Percentiles rank a stretch among this genome's conserved stretches.
phyloP scores from a whole-genome alignment of 2,797 vertebrate species.

The Typhlichthys subterraneus region DNA sequence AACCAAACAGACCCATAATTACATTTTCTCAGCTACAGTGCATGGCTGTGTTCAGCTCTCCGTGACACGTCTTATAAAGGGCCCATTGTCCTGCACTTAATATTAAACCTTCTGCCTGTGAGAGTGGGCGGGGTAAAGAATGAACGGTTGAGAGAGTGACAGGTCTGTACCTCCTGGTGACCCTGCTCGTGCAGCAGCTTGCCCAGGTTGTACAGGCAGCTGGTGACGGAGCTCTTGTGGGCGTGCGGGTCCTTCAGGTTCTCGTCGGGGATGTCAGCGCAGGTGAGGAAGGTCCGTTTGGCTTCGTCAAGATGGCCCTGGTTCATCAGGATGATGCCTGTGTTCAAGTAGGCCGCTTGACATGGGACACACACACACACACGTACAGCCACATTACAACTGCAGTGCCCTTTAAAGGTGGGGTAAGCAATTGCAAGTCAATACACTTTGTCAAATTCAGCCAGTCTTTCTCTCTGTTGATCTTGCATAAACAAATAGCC shows the following conservation, averaged over 20 bases:
- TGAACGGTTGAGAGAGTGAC: background rate
- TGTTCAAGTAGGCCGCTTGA: conserved; percentile 98
- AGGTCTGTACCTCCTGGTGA: conserved; percentile 86
- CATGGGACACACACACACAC: background rate
- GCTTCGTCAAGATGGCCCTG: conserved; percentile 93
- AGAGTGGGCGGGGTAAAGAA: too few species aligned
- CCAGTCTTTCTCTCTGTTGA: too few species aligned
- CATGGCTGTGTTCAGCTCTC: too few species aligned
- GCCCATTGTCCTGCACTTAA: too few species aligned
- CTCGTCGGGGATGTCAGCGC: conserved; percentile 97
- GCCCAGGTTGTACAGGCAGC: conserved; percentile 98
- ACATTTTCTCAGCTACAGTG: too few species aligned
- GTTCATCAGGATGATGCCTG: conserved; percentile 97
- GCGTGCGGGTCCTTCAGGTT: conserved; percentile 98
- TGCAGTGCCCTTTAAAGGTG: too few species aligned
- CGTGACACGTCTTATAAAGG: too few species aligned
- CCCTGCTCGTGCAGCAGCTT: conserved; percentile 97
- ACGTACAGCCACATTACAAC: background rate
- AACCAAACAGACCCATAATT: too few species aligned
- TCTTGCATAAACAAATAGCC: too few species aligned
- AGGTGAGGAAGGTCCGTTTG: conserved; percentile 91
- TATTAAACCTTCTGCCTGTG: too few species aligned
- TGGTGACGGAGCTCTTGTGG: conserved; percentile 97
- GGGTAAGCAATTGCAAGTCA: too few species aligned
- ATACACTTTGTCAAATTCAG: too few species aligned